phyloP scores from a whole-genome alignment of 2,113 vertebrate species.

The Genyomyrus donnyi region DNA sequence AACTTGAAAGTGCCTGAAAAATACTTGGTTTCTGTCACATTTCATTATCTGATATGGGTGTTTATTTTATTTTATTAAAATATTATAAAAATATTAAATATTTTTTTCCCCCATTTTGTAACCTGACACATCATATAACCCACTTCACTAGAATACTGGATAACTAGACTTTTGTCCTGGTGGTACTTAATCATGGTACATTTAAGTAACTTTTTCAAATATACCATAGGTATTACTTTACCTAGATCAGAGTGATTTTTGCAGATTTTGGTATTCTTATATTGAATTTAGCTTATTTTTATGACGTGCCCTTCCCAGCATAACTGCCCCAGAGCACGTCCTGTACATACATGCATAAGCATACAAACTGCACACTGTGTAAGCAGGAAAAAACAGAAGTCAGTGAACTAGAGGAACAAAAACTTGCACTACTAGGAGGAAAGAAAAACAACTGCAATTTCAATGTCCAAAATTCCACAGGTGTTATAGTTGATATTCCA shows the following conservation, averaged over 20 bases:
- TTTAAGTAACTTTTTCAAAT: background rate
- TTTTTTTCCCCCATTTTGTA: background rate
- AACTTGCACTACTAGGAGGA: background rate
- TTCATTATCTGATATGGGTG: slow-evolving; percentile 20
- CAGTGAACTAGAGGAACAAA: background rate
- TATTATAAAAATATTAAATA: too few species aligned
- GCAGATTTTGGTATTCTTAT: background rate
- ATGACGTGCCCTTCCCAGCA: background rate
- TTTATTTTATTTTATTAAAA: background rate
- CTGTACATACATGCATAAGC: background rate
- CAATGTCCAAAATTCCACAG: background rate
- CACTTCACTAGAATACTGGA: background rate
- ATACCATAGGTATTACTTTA: background rate
- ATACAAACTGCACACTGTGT: background rate
- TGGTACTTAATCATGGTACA: background rate
- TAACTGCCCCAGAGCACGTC: background rate
- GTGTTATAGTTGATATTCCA: background rate
- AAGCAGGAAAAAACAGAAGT: background rate
- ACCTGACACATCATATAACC: background rate
- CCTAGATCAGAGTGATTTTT: background rate
- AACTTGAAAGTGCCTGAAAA: slow-evolving; percentile 86
- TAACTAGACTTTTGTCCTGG: background rate
- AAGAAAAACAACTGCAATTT: background rate
- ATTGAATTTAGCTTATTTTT: background rate
- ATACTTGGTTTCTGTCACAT: slow-evolving; percentile 50